phyloP scores from a whole-genome alignment of 2,888 invertebrate genomes.

The Rhodophaea formosa region DNA sequence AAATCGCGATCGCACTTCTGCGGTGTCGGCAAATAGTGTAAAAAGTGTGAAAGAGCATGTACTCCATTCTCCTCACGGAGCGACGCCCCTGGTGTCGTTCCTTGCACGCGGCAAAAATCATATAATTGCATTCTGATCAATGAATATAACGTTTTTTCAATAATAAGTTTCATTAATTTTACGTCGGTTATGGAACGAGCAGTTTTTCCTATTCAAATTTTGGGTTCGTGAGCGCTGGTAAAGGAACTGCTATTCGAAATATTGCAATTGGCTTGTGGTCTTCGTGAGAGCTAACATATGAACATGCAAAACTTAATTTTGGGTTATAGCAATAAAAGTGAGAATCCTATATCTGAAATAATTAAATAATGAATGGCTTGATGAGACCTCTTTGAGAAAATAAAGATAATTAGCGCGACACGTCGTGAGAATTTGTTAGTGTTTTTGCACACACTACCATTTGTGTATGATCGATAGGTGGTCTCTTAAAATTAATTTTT shows the following conservation, averaged over 20 bases:
- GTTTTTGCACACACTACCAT: conserved; percentile 1
- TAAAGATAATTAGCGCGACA: conserved; percentile 14
- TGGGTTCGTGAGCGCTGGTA: neutral
- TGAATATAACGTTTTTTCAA: conserved; percentile 34
- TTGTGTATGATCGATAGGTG: conserved; percentile 1
- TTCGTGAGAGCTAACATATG: neutral
- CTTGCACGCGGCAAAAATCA: conserved; percentile 41
- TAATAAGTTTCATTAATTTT: conserved; percentile 31
- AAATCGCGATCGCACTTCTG: conserved; percentile 18
- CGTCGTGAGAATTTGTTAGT: neutral
- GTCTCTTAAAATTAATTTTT: neutral
- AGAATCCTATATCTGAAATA: neutral
- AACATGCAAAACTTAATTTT: neutral
- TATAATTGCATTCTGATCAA: conserved; percentile 49
- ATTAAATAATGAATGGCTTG: neutral
- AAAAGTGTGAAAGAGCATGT: conserved; percentile 18
- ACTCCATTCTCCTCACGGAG: conserved; percentile 4
- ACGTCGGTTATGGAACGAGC: conserved; percentile 30
- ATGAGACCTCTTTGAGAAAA: conserved; percentile 9
- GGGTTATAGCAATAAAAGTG: neutral
- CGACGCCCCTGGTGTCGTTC: conserved; percentile 54
- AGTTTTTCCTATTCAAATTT: conserved; percentile 7
- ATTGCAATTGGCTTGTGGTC: conserved; percentile 8
- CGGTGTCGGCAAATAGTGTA: conserved; percentile 18
- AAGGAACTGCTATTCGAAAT: conserved; percentile 2